phyloP scores from a whole-genome alignment of 2,797 vertebrate species.

The Streptopelia turtur region DNA sequence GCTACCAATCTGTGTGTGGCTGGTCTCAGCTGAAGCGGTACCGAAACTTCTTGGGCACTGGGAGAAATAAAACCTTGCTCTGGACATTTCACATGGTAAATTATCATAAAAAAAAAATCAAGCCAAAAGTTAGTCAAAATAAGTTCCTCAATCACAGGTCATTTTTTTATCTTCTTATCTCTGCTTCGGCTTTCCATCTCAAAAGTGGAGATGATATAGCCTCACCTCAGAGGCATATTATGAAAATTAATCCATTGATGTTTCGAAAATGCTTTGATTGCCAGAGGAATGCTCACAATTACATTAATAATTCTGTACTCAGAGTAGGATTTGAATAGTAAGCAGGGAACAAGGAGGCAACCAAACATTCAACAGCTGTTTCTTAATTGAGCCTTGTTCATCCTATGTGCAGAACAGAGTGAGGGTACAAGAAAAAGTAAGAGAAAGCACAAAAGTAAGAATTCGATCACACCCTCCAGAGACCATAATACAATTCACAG shows the following conservation, averaged over 20 bases:
- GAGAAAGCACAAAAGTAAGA: background rate
- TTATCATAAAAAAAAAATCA: background rate
- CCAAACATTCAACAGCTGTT: conserved; percentile 31
- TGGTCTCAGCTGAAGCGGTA: background rate
- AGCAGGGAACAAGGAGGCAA: conserved; percentile 4
- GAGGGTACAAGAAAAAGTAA: background rate
- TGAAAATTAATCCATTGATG: conserved; percentile 52
- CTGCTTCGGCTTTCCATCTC: conserved; percentile 34
- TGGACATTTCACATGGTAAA: background rate
- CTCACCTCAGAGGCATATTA: conserved; percentile 32
- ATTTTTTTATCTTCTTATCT: conserved; percentile 47
- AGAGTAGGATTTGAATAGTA: conserved; percentile 42
- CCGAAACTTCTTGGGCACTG: background rate
- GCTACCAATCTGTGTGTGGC: background rate
- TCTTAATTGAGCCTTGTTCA: background rate
- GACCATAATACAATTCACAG: background rate
- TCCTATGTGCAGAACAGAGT: background rate
- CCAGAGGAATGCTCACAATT: conserved; percentile 52
- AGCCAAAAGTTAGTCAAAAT: conserved; percentile 11
- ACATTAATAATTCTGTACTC: conserved; percentile 41
- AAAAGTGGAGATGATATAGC: background rate
- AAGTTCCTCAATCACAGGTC: conserved; percentile 6
- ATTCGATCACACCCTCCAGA: background rate
- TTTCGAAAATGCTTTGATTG: conserved; percentile 35
- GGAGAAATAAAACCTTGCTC: background rate